Conservation (phyloP, 2,113 vertebrate genomes). For the Circaetus gallicus region DNA sequence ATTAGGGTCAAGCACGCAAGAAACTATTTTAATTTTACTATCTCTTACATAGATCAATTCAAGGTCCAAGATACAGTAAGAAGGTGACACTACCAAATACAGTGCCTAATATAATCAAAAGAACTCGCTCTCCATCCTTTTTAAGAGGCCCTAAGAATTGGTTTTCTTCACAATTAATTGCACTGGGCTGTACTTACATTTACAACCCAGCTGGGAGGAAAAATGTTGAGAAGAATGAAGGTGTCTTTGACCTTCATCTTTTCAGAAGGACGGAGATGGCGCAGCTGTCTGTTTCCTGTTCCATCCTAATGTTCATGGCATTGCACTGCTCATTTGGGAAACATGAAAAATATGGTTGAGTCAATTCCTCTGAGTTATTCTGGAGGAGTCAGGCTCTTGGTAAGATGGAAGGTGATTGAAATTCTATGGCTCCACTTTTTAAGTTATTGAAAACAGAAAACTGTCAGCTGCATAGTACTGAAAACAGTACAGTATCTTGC, state of each 20-base stretch:
- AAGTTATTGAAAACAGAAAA: conserved; percentile 56
- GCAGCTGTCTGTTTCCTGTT: conserved; percentile 34
- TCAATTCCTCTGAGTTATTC: conserved; percentile 38
- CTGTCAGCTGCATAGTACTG: conserved; percentile 10
- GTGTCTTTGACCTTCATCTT: conserved; percentile 63
- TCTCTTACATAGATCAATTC: neutral
- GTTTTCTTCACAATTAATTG: neutral
- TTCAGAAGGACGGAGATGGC: conserved; percentile 8
- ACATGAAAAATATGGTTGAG: conserved; percentile 52
- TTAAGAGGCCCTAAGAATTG: neutral
- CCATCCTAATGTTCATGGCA: conserved; percentile 51
- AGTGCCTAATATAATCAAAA: neutral
- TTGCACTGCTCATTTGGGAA: conserved; percentile 61
- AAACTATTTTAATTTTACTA: neutral
- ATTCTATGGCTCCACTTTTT: conserved; percentile 41
- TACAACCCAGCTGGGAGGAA: neutral
- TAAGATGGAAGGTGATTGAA: conserved; percentile 49
- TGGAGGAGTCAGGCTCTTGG: neutral
- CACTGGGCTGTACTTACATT: neutral
- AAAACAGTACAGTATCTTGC: neutral
- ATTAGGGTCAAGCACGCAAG: neutral
- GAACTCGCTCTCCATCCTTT: neutral
- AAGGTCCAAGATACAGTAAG: neutral
- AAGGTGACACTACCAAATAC: neutral
- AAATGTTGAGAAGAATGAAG: conserved; percentile 1